A percentile compares a stretch with the other conserved stretches of the same genome.
Conservation (phyloP, 2,888 invertebrate species). For the Ormia ochracea region DNA sequence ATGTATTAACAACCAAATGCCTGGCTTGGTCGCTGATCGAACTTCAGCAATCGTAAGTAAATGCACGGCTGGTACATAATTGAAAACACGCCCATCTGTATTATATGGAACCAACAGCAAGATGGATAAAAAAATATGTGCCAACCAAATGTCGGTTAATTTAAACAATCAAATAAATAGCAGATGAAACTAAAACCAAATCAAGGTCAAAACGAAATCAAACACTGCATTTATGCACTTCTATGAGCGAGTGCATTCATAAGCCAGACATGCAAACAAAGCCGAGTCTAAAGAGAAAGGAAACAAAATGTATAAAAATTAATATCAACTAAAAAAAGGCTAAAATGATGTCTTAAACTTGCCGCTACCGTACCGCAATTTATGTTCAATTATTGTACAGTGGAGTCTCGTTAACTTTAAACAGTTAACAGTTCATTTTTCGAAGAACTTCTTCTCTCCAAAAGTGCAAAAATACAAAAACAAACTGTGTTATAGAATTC, state of each 20-base stretch:
- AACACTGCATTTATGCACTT: not conserved
- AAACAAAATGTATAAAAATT: not conserved
- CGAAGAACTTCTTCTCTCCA: no score
- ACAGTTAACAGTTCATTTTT: no score
- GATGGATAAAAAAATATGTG: not conserved
- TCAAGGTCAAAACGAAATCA: constrained; percentile 26
- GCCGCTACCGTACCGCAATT: not conserved
- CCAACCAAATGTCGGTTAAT: constrained; percentile 26
- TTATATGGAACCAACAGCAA: not conserved
- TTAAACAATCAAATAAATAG: constrained; percentile 17
- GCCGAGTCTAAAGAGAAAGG: constrained; percentile 39
- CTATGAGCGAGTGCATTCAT: not conserved
- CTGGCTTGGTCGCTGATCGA: no score
- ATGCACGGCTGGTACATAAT: no score
- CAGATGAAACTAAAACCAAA: constrained; percentile 26
- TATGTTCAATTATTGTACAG: constrained; percentile 6
- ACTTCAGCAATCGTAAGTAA: no score
- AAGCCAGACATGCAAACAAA: constrained; percentile 29
- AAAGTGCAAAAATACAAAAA: no score
- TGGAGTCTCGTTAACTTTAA: no score
- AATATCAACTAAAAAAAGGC: not conserved
- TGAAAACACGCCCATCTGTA: no score
- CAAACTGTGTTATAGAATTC: no score
- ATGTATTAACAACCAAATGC: no score
- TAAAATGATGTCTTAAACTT: constrained; percentile 20